phyloP scores from a whole-genome alignment of 2,113 vertebrate genomes.

The Trogon surrucura region DNA sequence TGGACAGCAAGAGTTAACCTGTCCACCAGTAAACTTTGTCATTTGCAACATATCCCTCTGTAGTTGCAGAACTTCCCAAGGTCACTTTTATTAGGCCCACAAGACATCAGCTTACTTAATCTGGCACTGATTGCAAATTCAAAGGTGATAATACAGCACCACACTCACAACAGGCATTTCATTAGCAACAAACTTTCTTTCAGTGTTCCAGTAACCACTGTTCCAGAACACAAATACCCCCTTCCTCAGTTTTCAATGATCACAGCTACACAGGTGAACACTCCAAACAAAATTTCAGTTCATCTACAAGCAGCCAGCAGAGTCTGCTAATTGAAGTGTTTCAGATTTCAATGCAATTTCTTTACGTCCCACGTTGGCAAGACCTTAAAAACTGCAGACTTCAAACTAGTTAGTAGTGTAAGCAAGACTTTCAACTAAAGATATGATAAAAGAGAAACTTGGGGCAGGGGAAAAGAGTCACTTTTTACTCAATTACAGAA shows the following conservation, averaged over 20 bases:
- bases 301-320: background rate
- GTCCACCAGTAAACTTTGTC: conserved; percentile 41
- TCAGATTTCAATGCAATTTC: background rate
- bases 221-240: background rate
- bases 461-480: too few species aligned
- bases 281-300: background rate
- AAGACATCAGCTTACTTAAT: conserved; percentile 39
- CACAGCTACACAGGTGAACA: background rate
- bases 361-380: background rate
- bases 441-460: background rate
- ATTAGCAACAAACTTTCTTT: background rate
- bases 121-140: conserved; percentile 50
- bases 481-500: background rate
- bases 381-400: background rate
- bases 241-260: background rate
- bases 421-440: background rate
- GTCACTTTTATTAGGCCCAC: conserved; percentile 38
- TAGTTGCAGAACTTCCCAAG: conserved; percentile 49
- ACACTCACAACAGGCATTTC: background rate
- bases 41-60: conserved; percentile 13
- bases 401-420: background rate
- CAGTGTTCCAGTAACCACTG: background rate
- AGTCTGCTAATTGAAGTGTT: background rate
- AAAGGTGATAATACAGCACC: conserved; percentile 39
- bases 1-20: conserved; percentile 37